Evolutionary conservation across 1,140 invertebrate genomes (phyloP).

Genomic region (Brachionus calyciflorus): DNA sequence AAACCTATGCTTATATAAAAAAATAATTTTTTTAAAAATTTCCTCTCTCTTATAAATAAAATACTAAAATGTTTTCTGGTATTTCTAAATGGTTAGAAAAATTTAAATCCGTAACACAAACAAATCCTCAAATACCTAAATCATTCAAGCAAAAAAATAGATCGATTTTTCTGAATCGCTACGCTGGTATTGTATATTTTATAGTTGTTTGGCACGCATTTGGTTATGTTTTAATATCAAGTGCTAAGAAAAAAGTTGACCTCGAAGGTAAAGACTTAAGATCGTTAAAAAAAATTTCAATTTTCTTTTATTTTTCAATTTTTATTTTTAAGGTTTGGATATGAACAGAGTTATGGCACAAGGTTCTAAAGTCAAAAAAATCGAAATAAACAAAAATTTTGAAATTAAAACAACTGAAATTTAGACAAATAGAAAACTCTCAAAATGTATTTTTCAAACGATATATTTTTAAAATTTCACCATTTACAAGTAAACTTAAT

Average conservation of each 20-base stretch:
- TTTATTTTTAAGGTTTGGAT: constrained; percentile 10
- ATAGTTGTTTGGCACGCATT: constrained; percentile 36
- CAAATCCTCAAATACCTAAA: constrained; percentile 18
- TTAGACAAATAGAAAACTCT: neutral
- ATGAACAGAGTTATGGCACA: neutral
- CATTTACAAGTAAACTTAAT: constrained; percentile 27
- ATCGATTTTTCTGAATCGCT: constrained; percentile 32
- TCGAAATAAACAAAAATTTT: constrained; percentile 28
- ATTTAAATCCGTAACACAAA: constrained; percentile 5
- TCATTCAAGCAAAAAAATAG: constrained; percentile 21
- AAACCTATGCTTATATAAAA: too few relatives aligned
- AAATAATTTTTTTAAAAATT: neutral
- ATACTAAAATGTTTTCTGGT: constrained; percentile 34
- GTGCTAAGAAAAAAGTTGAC: constrained; percentile 28
- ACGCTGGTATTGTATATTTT: constrained; percentile 41
- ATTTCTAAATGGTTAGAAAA: constrained; percentile 6
- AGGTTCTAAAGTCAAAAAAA: constrained; percentile 22
- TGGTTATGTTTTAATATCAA: constrained; percentile 23
- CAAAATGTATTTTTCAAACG: constrained; percentile 8
- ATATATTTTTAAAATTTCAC: constrained; percentile 39
- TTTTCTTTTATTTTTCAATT: neutral
- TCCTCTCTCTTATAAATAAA: neutral
- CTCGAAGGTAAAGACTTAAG: constrained; percentile 29
- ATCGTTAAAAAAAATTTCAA: neutral
- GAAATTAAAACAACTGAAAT: constrained; percentile 2